Percentiles rank a stretch among this genome's conserved stretches.
Conservation (phyloP, 2,797 vertebrate species). For the Xenopus petersii region DNA sequence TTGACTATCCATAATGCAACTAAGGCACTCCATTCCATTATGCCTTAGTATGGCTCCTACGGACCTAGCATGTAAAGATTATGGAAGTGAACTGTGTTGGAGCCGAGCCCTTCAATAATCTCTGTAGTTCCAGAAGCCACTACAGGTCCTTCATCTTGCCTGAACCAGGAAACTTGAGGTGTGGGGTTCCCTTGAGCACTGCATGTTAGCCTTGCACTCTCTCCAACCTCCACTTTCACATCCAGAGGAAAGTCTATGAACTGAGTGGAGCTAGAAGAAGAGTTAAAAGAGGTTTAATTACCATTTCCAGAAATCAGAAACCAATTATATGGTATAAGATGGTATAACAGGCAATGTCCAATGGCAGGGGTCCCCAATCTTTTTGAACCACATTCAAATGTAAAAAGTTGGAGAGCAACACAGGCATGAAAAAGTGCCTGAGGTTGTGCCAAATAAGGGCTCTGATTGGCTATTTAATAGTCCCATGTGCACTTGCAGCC, state of each 20-base stretch:
- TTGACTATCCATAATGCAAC: no score
- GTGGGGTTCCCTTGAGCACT: constrained; percentile 68
- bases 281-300: not conserved
- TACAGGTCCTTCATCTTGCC: constrained; percentile 66
- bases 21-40: no score
- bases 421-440: no score
- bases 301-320: not conserved
- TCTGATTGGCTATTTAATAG: no score
- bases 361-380: no score
- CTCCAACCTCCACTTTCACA: constrained; percentile 63
- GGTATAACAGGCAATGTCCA: no score
- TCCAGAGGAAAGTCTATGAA: constrained; percentile 73
- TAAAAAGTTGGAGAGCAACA: no score
- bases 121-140: constrained; percentile 23
- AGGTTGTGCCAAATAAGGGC: no score
- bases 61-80: no score
- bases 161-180: constrained; percentile 74
- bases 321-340: not conserved
- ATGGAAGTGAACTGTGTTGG: constrained; percentile 24
- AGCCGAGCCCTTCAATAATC: constrained; percentile 9
- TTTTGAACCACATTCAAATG: no score
- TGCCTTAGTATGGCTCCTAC: no score
- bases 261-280: constrained; percentile 71
- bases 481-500: no score
- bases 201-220: constrained; percentile 75